Base-by-base conservation (phyloP, 2,113 vertebrate species). In the Cyanocitta stelleri region DNA sequence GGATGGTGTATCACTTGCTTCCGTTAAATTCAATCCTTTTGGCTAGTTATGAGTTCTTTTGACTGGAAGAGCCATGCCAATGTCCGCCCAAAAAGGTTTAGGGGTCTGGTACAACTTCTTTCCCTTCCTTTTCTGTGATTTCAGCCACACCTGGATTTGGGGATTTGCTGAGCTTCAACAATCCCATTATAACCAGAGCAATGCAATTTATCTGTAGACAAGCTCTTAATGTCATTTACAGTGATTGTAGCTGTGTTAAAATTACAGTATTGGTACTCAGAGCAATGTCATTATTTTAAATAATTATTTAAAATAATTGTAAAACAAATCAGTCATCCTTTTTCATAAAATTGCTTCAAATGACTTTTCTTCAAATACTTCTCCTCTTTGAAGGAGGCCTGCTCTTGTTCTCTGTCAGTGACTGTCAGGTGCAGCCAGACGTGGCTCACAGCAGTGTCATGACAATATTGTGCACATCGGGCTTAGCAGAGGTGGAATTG, bases 181-280 rank as follows among this genome's bases (percentile, higher is more conserved):
- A 96, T 85, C 88, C 68, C 85, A 59, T 94, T 97, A 81, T 48
- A 76, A 90, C 51, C 86, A 84, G 32, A 85, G 92, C 82, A 86
- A 89, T 96, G 75, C 93, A 91, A 59, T 96, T 90, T 96, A 82
- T 78, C 93, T 77, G 59, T 58, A 87, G 93, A 94, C 89, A 90
- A 95, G 94, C 93, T 89, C 62, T 82, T 96, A 91, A 95, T 95
- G 95, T 55, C 49, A 85, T 87, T 94, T 91, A 49, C 82, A 88
- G 91, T 44, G 85, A 91, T 94, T 93, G 73, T 66, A 91, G 73
- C 82, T 67, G 39, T 76, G 82, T 90, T 85, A 83, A 91, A 85
- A 85, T 93, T 51, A 79, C 63, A 44, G 63, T 49, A 69, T 69
- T 91, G n/a, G 74, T 89, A 22, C 21, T 78, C 80, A 54, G 76